Percentiles rank a stretch among this genome's conserved stretches.
These are phyloP conservation scores for Cremastinae sp. DNA, from an alignment of 2,888 invertebrate species.

Conservation along the genomic window DNA sequence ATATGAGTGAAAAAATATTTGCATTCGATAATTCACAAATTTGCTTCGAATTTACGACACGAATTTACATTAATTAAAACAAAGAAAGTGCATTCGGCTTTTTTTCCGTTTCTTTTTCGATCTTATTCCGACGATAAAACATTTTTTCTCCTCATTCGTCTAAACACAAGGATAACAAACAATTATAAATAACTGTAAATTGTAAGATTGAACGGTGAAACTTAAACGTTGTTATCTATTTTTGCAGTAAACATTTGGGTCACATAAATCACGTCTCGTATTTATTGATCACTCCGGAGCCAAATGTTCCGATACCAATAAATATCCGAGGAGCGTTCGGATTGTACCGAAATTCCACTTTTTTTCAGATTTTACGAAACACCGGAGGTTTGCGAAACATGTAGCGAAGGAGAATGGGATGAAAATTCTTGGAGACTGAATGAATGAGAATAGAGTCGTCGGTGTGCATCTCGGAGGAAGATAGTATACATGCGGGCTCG, in stretches of 20 bases:
- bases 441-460: neutral
- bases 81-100: neutral
- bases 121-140: neutral
- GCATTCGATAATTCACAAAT: slow-evolving; percentile 13
- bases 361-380: neutral
- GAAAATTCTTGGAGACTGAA: neutral
- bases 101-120: neutral
- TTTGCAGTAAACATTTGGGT: slow-evolving; percentile 63
- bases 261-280: slow-evolving; percentile 22
- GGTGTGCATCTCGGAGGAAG: too few relatives aligned
- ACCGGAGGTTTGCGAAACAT: neutral
- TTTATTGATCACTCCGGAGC: slow-evolving; percentile 13
- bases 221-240: slow-evolving; percentile 65
- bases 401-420: neutral
- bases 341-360: neutral
- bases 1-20: slow-evolving; percentile 4
- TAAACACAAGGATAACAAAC: slow-evolving; percentile 28
- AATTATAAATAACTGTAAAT: slow-evolving; percentile 48
- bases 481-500: too few relatives aligned
- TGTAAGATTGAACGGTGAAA: slow-evolving; percentile 59
- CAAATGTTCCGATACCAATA: too few relatives aligned
- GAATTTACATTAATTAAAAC: neutral
- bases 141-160: slow-evolving; percentile 1
- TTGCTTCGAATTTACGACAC: slow-evolving; percentile 3
- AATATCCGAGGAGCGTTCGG: too few relatives aligned